Conservation (phyloP, 2,113 vertebrate species). For the Spea multiplicata region DNA sequence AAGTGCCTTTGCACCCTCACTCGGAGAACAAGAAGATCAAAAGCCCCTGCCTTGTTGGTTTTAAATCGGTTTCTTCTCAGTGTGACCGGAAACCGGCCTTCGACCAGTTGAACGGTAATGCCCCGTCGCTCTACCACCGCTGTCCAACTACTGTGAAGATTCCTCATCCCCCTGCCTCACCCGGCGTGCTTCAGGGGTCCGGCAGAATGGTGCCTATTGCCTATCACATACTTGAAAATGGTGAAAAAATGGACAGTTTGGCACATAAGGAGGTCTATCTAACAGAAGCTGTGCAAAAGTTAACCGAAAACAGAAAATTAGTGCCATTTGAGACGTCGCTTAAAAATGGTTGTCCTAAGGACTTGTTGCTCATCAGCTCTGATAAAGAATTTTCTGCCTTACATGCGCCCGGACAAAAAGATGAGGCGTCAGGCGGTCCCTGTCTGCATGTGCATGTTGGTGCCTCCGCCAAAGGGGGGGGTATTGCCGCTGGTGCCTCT, state of each 20-base stretch:
- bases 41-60: slow-evolving; percentile 36
- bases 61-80: slow-evolving; percentile 42
- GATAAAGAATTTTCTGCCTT: neutral
- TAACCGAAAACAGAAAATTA: slow-evolving; percentile 35
- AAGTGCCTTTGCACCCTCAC: slow-evolving; percentile 77
- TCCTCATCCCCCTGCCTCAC: slow-evolving; percentile 27
- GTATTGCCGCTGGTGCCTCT: slow-evolving; percentile 5
- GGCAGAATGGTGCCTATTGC: slow-evolving; percentile 46
- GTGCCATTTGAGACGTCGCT: neutral
- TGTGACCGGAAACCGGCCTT: slow-evolving; percentile 8
- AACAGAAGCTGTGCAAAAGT: slow-evolving; percentile 57
- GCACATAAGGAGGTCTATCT: slow-evolving; percentile 52
- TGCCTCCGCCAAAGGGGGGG: slow-evolving; percentile 1
- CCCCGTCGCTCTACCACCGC: neutral
- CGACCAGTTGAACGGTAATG: neutral
- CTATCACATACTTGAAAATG: neutral
- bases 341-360: neutral
- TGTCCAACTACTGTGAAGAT: slow-evolving; percentile 17
- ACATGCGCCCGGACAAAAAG: slow-evolving; percentile 19
- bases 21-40: slow-evolving; percentile 57
- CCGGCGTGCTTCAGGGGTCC: slow-evolving; percentile 46
- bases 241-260: slow-evolving; percentile 6
- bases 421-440: slow-evolving; percentile 4
- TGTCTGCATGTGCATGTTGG: neutral
- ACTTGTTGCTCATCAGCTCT: neutral